phyloP scores from a whole-genome alignment of 1,140 invertebrate species.

The Trinorchestia longiramus region DNA sequence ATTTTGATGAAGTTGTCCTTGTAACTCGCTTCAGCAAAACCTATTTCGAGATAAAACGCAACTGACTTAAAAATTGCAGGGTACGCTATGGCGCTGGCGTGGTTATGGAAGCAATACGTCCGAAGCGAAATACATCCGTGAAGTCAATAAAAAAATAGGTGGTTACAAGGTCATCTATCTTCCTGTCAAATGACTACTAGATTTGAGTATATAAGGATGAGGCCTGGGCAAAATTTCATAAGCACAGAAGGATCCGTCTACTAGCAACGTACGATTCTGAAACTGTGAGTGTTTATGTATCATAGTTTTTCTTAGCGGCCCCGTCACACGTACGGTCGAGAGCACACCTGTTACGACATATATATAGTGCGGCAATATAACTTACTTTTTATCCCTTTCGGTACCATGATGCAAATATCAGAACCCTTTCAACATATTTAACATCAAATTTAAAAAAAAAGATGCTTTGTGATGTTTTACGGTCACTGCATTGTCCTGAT shows the following conservation, averaged over 20 bases:
- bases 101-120: background rate
- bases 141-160: background rate
- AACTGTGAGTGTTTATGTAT: background rate
- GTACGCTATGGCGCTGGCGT: background rate
- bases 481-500: too few species aligned
- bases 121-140: background rate
- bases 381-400: too few species aligned
- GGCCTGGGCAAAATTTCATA: background rate
- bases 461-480: too few species aligned
- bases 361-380: too few species aligned
- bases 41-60: background rate
- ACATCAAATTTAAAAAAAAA: too few species aligned
- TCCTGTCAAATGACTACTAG: background rate
- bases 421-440: too few species aligned
- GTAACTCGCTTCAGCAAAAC: background rate
- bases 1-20: too few species aligned
- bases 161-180: background rate
- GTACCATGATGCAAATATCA: too few species aligned
- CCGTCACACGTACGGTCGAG: background rate
- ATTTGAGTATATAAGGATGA: background rate
- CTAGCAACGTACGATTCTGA: background rate
- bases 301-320: background rate
- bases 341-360: background rate
- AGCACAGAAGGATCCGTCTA: background rate
- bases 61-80: background rate